Percentiles rank a stretch among this genome's conserved stretches.
phyloP scores from a whole-genome alignment of 2,113 vertebrate genomes.

The Phaethon lepturus region DNA sequence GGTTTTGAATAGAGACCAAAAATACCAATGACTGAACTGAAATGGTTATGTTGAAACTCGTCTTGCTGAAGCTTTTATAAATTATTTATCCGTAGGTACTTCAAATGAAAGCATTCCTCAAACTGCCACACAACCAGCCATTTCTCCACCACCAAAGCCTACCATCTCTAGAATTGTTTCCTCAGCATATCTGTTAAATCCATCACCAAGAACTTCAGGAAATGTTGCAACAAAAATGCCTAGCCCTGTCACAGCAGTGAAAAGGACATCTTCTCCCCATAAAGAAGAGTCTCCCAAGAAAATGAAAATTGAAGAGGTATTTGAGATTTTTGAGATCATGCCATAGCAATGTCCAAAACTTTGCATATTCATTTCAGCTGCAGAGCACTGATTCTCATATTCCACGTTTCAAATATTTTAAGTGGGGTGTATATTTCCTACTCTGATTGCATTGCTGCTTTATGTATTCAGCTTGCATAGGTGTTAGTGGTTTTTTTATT shows the following conservation, averaged over 20 bases:
- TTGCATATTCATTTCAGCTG: background rate
- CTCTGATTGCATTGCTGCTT: background rate
- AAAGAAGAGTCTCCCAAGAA: slow-evolving; percentile 82
- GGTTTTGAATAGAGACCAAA: background rate
- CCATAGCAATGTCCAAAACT: background rate
- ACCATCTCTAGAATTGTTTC: slow-evolving; percentile 76
- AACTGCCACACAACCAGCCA: slow-evolving; percentile 79
- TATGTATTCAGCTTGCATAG: background rate
- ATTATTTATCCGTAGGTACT: slow-evolving; percentile 70
- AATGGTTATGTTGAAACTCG: background rate
- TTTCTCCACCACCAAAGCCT: slow-evolving; percentile 80
- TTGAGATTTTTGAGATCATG: background rate
- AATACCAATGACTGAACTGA: background rate
- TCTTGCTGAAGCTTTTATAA: background rate
- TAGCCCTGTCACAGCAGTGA: slow-evolving; percentile 75
- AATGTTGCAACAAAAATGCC: slow-evolving; percentile 78
- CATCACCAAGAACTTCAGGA: slow-evolving; percentile 78
- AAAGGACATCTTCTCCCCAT: slow-evolving; percentile 80
- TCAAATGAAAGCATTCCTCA: slow-evolving; percentile 83
- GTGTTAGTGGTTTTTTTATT: background rate
- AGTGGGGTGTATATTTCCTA: background rate
- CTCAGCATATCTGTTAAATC: slow-evolving; percentile 78
- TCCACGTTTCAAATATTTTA: background rate
- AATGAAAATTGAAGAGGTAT: slow-evolving; percentile 82
- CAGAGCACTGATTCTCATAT: background rate